Conservation (phyloP, 30 jellyfish, hydroid and myxozoan genomes). For the Turritopsis rubra region DNA sequence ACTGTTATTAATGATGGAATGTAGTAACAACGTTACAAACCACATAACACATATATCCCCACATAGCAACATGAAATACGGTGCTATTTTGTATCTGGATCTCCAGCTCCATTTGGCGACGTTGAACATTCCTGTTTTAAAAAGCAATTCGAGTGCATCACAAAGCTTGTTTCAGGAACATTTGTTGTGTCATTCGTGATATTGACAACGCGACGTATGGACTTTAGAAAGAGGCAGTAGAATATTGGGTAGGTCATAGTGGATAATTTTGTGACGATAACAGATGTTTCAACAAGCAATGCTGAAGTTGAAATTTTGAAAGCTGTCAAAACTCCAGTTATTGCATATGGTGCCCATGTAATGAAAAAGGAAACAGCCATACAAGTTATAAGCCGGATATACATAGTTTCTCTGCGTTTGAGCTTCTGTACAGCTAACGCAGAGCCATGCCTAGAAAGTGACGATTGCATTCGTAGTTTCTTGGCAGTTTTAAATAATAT, state of each 20-base stretch:
- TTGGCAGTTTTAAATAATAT: background rate
- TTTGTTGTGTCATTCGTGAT: too few species aligned
- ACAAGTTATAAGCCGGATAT: background rate
- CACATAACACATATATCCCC: too few species aligned
- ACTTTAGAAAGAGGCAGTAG: background rate
- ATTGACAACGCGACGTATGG: background rate
- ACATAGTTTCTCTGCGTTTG: background rate
- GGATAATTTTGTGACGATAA: background rate
- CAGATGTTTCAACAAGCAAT: background rate
- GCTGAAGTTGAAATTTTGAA: background rate
- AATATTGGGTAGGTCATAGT: background rate
- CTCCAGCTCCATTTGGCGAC: too few species aligned
- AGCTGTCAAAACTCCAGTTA: background rate
- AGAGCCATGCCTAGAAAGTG: background rate
- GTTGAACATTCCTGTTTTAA: too few species aligned
- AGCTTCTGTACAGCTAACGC: background rate
- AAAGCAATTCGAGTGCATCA: too few species aligned
- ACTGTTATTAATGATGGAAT: too few species aligned
- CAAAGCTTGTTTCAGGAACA: too few species aligned
- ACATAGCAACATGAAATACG: too few species aligned
- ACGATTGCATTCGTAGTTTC: background rate
- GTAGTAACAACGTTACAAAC: too few species aligned
- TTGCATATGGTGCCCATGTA: background rate
- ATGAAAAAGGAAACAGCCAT: background rate
- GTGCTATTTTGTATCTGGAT: too few species aligned